These are phyloP conservation scores for Delphinus delphis DNA, from an alignment of 2,113 vertebrate genomes.

Conservation along the genomic window DNA sequence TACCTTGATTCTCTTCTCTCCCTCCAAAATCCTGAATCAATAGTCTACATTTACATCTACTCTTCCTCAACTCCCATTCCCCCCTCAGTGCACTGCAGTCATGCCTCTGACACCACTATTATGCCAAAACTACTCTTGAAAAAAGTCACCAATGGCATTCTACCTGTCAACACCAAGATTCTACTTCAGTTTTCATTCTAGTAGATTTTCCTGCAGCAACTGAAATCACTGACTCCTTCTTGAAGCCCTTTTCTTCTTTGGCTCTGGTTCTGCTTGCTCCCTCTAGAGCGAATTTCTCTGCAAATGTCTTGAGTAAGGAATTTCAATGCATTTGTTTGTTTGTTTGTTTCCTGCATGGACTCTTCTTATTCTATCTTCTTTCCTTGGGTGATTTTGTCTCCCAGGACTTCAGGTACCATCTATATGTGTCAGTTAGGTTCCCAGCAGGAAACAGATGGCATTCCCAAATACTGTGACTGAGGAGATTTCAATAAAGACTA, in stretches of 20 bases:
- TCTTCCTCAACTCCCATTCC: not conserved
- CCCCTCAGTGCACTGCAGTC: not conserved
- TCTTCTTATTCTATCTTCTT: slow-evolving; percentile 9
- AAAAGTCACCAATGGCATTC: not conserved
- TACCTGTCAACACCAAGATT: not conserved
- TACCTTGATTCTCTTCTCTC: not conserved
- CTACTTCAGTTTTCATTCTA: not conserved
- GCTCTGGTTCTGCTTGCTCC: not conserved
- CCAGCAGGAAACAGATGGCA: not conserved
- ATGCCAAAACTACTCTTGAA: not conserved
- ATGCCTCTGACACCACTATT: not conserved
- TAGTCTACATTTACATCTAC: not conserved
- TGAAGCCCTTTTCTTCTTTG: not conserved
- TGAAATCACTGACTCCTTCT: not conserved
- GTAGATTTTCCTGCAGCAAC: not conserved
- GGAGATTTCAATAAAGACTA: slow-evolving; percentile 16
- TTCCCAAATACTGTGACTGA: not conserved
- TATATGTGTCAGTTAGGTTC: not conserved
- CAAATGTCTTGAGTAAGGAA: not conserved
- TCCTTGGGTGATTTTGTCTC: slow-evolving; percentile 13
- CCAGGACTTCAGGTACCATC: not conserved
- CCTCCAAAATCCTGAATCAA: not conserved
- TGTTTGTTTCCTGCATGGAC: not conserved
- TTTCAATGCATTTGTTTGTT: not conserved
- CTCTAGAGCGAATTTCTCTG: not conserved